Evolutionary conservation across 2,888 invertebrate genomes (phyloP).

Genomic region (Drosophila mettleri): DNA sequence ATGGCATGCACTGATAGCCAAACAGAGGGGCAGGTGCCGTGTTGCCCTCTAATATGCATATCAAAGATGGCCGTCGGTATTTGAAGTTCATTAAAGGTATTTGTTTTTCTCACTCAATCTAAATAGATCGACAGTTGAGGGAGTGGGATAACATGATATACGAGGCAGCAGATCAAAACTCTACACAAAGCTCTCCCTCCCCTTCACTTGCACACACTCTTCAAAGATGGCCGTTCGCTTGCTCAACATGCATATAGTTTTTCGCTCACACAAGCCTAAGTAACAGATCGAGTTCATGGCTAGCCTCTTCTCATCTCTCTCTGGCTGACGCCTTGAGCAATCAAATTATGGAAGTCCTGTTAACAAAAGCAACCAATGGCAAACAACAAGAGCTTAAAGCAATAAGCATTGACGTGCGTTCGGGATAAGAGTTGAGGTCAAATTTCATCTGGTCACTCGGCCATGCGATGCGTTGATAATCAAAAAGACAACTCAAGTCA

Average conservation of each 20-base stretch:
- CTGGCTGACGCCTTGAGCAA: slow-evolving; percentile 1
- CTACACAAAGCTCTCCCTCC: neutral
- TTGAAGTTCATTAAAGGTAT: neutral
- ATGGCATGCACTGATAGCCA: slow-evolving; percentile 29
- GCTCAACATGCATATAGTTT: neutral
- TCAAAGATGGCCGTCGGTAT: slow-evolving; percentile 1
- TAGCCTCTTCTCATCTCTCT: neutral
- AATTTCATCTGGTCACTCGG: slow-evolving; percentile 39
- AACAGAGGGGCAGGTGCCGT: slow-evolving; percentile 16
- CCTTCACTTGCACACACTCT: neutral
- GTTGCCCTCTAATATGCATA: neutral
- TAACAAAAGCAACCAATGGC: slow-evolving; percentile 1
- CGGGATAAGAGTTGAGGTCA: slow-evolving; percentile 11
- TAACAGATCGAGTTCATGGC: neutral
- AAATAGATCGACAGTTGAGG: neutral
- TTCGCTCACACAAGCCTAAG: neutral
- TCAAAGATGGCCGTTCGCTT: neutral
- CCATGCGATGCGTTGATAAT: slow-evolving; percentile 8
- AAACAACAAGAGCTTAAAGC: slow-evolving; percentile 16
- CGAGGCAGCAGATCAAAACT: neutral
- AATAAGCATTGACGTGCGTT: slow-evolving; percentile 31
- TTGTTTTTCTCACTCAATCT: neutral
- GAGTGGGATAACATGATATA: neutral
- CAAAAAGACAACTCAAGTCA: slow-evolving; percentile 8
- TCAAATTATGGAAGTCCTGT: slow-evolving; percentile 8